phyloP scores from a whole-genome alignment of 1,140 invertebrate species.

The Protaetia brevitarsis region DNA sequence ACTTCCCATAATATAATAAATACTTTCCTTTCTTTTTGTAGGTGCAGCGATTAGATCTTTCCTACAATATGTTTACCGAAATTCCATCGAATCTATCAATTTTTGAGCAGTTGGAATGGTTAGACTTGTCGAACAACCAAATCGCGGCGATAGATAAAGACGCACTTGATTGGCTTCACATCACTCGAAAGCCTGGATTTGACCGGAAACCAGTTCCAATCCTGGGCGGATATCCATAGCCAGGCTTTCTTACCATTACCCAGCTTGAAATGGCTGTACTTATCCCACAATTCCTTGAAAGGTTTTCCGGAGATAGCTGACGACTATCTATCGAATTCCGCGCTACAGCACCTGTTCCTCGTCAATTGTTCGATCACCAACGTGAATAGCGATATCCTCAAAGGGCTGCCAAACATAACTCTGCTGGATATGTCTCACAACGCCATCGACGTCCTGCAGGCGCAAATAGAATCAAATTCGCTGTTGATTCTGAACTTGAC shows the following conservation, averaged over 20 bases:
- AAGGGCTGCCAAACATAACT: constrained; percentile 53
- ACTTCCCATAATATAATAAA: not conserved
- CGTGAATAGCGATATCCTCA: constrained; percentile 53
- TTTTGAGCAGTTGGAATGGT: constrained; percentile 50
- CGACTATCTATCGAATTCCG: constrained; percentile 52
- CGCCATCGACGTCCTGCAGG: constrained; percentile 49
- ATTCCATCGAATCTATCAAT: constrained; percentile 52
- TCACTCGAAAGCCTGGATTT: constrained; percentile 54
- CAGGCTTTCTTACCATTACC: not conserved
- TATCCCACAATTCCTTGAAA: constrained; percentile 53
- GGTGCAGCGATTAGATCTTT: constrained; percentile 30
- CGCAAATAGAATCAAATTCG: constrained; percentile 51
- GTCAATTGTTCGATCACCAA: constrained; percentile 53
- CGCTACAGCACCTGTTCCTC: constrained; percentile 52
- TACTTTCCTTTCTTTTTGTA: not conserved
- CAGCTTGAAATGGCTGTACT: constrained; percentile 49
- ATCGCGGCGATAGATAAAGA: constrained; percentile 48
- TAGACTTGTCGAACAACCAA: constrained; percentile 57
- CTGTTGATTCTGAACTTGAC: constrained; percentile 56
- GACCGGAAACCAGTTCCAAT: constrained; percentile 53
- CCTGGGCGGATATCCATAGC: constrained; percentile 51
- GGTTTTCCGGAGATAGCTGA: constrained; percentile 48
- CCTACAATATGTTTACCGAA: constrained; percentile 47
- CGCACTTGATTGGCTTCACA: constrained; percentile 52
- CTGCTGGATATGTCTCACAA: constrained; percentile 55